Base-by-base conservation (phyloP, 1,140 invertebrate genomes). In the Drosophila tristis region DNA sequence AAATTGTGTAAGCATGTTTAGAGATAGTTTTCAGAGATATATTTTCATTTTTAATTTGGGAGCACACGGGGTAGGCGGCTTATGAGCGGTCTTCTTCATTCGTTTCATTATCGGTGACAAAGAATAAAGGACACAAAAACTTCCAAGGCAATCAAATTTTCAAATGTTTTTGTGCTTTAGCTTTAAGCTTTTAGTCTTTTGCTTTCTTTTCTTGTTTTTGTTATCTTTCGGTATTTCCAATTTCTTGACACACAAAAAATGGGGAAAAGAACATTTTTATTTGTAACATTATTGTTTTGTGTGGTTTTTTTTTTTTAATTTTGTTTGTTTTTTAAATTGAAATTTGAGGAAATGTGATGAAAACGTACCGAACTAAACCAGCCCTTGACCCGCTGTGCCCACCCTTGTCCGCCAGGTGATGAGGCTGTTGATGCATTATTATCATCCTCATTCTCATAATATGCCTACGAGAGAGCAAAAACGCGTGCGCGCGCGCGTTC, bases 361-460 rank as follows among this genome's bases (percentile, higher is more conserved):
- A 92, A 91, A 93, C 94, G 92, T 94, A 94, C 94, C 94, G 94
- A 94, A 93, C 92, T 93, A 93, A 94, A 94, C 94, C 94, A 94
- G 92, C 93, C 93, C 91, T 94, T 94, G 93, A 94, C 94, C 93
- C 93, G 94, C 92, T 94, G 94, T 93, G 94, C 94, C 94, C 94
- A 94, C 93, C 94, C 93, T 92, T 93, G 93, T 94, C 92, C 93
- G 92, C 94, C 93, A 92, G 93, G 92, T 78, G 93, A 93, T 92
- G 92, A 91, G 86, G 92, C 90, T 84, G 90, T 91, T 85, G 91
- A 81, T 78, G 87, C 63, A 90, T 90, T 77, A 92, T 85, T 78
- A 90, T 91, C 82, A 90, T 92, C 87, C 67, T 92, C 91, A 92
- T 92, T 90, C 68, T 92, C 91, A 92, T 76, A 86, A 92, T 74